phyloP scores from a whole-genome alignment of 2,888 invertebrate genomes.

The Iselma pallidipennis region DNA sequence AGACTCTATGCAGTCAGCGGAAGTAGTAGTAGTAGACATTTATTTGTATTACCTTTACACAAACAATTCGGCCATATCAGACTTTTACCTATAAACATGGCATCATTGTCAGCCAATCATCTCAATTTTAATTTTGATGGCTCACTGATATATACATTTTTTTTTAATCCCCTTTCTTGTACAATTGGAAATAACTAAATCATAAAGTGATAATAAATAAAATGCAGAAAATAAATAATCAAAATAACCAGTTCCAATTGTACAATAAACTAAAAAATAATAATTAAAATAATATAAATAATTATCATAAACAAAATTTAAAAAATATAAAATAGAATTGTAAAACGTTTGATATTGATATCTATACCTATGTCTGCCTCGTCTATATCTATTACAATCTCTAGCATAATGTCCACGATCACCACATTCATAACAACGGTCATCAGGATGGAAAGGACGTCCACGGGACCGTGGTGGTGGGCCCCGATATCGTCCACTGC shows the following conservation, averaged over 20 bases:
- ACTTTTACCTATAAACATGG: conserved; percentile 59
- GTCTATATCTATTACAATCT: conserved; percentile 77
- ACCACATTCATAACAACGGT: conserved; percentile 93
- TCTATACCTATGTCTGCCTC: conserved; percentile 62
- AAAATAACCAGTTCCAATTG: conserved; percentile 13
- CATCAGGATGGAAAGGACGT: conserved; percentile 85
- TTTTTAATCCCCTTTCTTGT: conserved; percentile 1
- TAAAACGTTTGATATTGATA: not conserved
- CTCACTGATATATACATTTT: conserved; percentile 13
- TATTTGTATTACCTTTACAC: conserved; percentile 18
- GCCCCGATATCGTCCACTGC: conserved; percentile 56
- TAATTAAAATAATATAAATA: conserved; percentile 11
- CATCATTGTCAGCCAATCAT: conserved; percentile 54
- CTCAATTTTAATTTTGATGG: conserved; percentile 18
- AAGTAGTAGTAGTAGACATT: conserved; percentile 45
- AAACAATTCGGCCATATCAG: conserved; percentile 50
- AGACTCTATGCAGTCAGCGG: conserved; percentile 52
- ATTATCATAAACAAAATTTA: conserved; percentile 17
- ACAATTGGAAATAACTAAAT: conserved; percentile 19
- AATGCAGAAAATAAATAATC: not conserved
- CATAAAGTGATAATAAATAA: not conserved
- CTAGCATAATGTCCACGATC: conserved; percentile 92
- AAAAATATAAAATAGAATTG: conserved; percentile 2
- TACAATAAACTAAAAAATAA: conserved; percentile 13
- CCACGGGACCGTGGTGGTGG: conserved; percentile 66